Base-by-base conservation (phyloP, 2,888 invertebrate genomes). In the Tenthredo amoena region DNA sequence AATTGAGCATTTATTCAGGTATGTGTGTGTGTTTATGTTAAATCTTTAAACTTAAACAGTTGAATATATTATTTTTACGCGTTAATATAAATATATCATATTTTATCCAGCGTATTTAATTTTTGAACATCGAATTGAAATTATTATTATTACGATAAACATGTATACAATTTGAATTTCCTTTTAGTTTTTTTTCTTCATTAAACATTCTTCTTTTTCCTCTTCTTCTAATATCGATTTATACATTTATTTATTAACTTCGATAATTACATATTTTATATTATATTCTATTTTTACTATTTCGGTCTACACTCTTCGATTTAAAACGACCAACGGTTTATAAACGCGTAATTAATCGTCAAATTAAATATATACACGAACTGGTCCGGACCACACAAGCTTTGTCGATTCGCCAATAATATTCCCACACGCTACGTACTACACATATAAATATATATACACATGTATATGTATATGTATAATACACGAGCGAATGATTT, bases 1-100 rank as follows among this genome's bases (percentile, higher is more conserved):
- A 58, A 68, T 89, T 88, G 89, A 89, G 89, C 89, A 89, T 88
- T 82, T 77, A 68, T 88, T 88, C 88, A 89, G 89, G 89, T 65
- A 40, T 85, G 62, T 65, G 62, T 85, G 62, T 72, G 5, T 21
- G 21, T 37, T n/a, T 37, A 26, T 0, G 5, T 55, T 43, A n/a
- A 47, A 18, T 12, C 34, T 37, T 58, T 79, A 72, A n/a, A 18
- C 37, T 4, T 34, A 77, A 55, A 6, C 2, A 31, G 2, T 50
- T 47, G 18, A 50, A 15, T 55, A 31, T 77, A 55, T 50, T n/a
- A 1, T n/a, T 50, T n/a, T n/a, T 3, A 50, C 50, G 50, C 50
- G 4, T 6, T 47, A 3, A 47, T 47, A 47, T 47, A 47, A 0
- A 50, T 50, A 55, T n/a, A 18, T 55, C 7, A 55, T 43, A 10